Percentiles rank a stretch among this genome's conserved stretches.
Conservation (phyloP, 2,797 vertebrate species). For the Spinus olivaceus region DNA sequence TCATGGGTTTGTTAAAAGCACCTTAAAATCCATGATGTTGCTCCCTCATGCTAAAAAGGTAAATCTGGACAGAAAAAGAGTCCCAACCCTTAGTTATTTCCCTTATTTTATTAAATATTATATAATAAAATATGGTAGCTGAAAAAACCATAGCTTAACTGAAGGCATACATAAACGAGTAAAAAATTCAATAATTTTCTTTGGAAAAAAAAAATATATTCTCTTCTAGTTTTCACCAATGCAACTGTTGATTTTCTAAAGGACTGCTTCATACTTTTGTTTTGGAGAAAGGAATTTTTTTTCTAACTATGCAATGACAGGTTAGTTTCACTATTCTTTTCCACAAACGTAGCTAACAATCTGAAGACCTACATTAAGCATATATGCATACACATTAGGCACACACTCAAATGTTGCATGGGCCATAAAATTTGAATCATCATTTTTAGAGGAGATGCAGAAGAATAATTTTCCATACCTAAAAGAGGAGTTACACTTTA, state of each 20-base stretch:
- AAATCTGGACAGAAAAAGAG: neutral
- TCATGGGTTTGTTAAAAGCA: neutral
- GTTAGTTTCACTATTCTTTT: neutral
- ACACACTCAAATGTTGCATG: rapidly evolving
- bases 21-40: neutral
- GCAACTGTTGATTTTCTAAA: neutral
- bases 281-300: neutral
- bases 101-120: neutral
- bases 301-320: neutral
- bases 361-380: neutral
- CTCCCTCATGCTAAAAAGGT: neutral
- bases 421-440: neutral
- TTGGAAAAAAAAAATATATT: neutral
- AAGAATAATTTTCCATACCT: neutral
- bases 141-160: neutral
- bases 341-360: neutral
- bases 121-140: neutral
- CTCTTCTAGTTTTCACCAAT: neutral
- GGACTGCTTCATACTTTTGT: neutral
- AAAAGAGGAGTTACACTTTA: neutral
- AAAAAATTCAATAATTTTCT: neutral
- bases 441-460: neutral
- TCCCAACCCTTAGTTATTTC: rapidly evolving
- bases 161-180: neutral
- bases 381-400: neutral